Conservation (phyloP, 2,113 vertebrate genomes). For the Chloroceryle aenea region DNA sequence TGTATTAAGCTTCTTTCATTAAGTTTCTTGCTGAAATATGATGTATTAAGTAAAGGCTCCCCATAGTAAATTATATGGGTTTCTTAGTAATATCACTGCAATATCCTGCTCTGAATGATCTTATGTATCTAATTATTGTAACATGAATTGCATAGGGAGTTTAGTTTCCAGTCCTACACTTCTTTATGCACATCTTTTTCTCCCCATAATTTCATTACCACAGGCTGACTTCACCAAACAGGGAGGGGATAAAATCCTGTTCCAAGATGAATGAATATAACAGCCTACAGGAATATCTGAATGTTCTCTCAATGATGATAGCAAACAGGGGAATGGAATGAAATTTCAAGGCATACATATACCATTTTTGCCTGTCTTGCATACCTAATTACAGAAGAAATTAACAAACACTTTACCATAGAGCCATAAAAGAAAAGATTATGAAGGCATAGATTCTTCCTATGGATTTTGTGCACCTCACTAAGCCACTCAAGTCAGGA, state of each 20-base stretch:
- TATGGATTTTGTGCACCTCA: not conserved
- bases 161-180: conserved; percentile 23
- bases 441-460: not conserved
- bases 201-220: not conserved
- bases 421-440: not conserved
- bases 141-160: conserved; percentile 28
- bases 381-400: not conserved
- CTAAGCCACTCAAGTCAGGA: not conserved
- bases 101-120: conserved; percentile 16
- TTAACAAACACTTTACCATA: not conserved
- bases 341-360: not conserved
- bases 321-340: not conserved
- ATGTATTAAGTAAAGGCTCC: conserved; percentile 46
- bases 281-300: not conserved
- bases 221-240: conserved; percentile 10
- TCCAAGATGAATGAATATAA: not conserved
- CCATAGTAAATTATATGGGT: conserved; percentile 41
- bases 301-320: not conserved
- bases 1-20: conserved; percentile 58
- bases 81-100: conserved; percentile 30
- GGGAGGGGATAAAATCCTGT: not conserved
- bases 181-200: conserved; percentile 3
- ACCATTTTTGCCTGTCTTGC: not conserved
- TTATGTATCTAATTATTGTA: conserved; percentile 42
- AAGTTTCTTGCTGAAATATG: conserved; percentile 58